These are phyloP conservation scores for Euphonia xanthogaster DNA, from an alignment of 2,797 vertebrate species.

Conservation along the genomic window DNA sequence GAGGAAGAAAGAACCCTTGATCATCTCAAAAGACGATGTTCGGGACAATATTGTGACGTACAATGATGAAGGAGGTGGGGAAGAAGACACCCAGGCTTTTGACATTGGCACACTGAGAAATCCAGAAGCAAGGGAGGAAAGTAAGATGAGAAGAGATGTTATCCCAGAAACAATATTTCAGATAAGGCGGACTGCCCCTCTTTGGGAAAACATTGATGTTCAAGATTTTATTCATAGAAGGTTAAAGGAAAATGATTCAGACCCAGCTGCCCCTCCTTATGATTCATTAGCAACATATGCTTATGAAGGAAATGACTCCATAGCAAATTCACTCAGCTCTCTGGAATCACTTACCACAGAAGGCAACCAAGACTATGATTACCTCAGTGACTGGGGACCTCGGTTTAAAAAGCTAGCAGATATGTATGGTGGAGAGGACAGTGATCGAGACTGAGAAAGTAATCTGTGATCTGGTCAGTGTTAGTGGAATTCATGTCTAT, in stretches of 20 bases:
- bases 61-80: constrained; percentile 97
- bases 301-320: constrained; percentile 91
- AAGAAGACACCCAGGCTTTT: constrained; percentile 98
- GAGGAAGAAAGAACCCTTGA: constrained; percentile 95
- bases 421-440: constrained; percentile 93
- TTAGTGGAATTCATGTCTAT: constrained; percentile 58
- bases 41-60: constrained; percentile 98
- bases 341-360: constrained; percentile 89
- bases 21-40: constrained; percentile 96
- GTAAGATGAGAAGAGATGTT: constrained; percentile 91
- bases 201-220: constrained; percentile 93
- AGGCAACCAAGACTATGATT: constrained; percentile 93
- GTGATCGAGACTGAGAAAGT: constrained; percentile 81
- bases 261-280: constrained; percentile 93
- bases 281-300: constrained; percentile 97
- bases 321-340: constrained; percentile 94
- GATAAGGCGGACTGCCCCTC: constrained; percentile 86
- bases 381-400: constrained; percentile 94
- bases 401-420: constrained; percentile 94
- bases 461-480: neutral
- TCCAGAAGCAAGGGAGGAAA: constrained; percentile 92
- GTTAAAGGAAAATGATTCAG: constrained; percentile 91
- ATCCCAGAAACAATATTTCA: constrained; percentile 95
- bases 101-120: constrained; percentile 95
- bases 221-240: constrained; percentile 93